Percentiles rank a stretch among this genome's conserved stretches.
Conservation (phyloP, 2,888 invertebrate genomes). For the Hypolimnas misippus region DNA sequence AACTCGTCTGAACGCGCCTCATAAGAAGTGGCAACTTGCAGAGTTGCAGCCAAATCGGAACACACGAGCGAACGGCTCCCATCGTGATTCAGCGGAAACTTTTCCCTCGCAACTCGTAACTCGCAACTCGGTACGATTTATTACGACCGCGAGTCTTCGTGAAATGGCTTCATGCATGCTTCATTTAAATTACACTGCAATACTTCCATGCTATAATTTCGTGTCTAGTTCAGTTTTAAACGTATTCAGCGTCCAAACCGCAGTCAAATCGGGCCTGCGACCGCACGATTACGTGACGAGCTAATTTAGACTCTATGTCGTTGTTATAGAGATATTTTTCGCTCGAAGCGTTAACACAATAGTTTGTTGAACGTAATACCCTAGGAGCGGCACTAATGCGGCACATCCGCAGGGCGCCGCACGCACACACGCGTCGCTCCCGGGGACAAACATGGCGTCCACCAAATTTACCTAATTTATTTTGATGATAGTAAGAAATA, state of each 20-base stretch:
- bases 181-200: constrained; percentile 31
- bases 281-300: background rate
- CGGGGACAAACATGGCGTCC: constrained; percentile 39
- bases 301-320: constrained; percentile 11
- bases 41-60: constrained; percentile 20
- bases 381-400: constrained; percentile 57
- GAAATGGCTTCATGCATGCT: constrained; percentile 26
- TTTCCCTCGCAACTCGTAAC: constrained; percentile 17
- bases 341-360: constrained; percentile 28
- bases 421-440: constrained; percentile 24
- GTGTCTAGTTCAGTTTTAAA: constrained; percentile 45
- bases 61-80: constrained; percentile 9
- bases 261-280: constrained; percentile 39
- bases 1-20: constrained; percentile 16
- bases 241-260: constrained; percentile 45
- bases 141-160: constrained; percentile 28
- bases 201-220: constrained; percentile 41
- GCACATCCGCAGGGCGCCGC: constrained; percentile 56
- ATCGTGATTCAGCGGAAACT: constrained; percentile 23
- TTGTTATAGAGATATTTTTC: constrained; percentile 10
- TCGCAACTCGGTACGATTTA: constrained; percentile 18
- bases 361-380: constrained; percentile 51
- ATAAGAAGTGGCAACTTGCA: constrained; percentile 25
- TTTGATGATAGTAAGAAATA: constrained; percentile 43
- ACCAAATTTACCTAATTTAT: constrained; percentile 50